A percentile compares a stretch with the other conserved stretches of the same genome.
These are phyloP conservation scores for Sesia bembeciformis DNA, from an alignment of 2,888 invertebrate species.

Conservation along the genomic window DNA sequence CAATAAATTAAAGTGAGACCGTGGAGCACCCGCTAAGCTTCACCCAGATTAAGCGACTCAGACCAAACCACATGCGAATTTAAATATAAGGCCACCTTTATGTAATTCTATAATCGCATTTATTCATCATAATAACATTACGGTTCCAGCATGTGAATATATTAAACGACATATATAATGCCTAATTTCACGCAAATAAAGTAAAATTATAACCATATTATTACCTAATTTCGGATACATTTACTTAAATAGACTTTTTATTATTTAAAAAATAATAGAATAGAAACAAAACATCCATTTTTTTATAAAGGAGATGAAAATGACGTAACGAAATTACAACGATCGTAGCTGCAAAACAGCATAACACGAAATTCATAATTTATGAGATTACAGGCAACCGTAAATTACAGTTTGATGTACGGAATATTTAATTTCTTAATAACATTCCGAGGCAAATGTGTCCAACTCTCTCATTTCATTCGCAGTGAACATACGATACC, in stretches of 20 bases:
- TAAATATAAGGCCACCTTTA: slow-evolving; percentile 31
- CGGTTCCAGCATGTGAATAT: too few relatives aligned
- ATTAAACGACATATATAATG: too few relatives aligned
- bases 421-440: neutral
- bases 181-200: too few relatives aligned
- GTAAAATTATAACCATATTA: too few relatives aligned
- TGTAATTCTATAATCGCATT: slow-evolving; percentile 14
- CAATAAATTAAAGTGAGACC: slow-evolving; percentile 50
- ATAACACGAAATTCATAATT: slow-evolving; percentile 3
- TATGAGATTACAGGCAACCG: slow-evolving; percentile 1
- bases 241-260: too few relatives aligned
- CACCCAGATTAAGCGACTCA: slow-evolving; percentile 39
- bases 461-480: neutral
- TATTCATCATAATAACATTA: neutral
- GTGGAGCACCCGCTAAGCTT: slow-evolving; percentile 38
- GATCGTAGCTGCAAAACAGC: neutral
- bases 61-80: slow-evolving; percentile 42
- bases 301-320: neutral
- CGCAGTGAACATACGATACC: neutral
- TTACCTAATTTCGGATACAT: too few relatives aligned
- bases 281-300: too few relatives aligned
- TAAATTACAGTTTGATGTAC: slow-evolving; percentile 5
- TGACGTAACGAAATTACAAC: neutral
- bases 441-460: neutral
- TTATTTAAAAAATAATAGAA: too few relatives aligned